Evolutionary conservation across 2,797 vertebrate species (phyloP).

Genomic region (Centropyge bicolor): DNA sequence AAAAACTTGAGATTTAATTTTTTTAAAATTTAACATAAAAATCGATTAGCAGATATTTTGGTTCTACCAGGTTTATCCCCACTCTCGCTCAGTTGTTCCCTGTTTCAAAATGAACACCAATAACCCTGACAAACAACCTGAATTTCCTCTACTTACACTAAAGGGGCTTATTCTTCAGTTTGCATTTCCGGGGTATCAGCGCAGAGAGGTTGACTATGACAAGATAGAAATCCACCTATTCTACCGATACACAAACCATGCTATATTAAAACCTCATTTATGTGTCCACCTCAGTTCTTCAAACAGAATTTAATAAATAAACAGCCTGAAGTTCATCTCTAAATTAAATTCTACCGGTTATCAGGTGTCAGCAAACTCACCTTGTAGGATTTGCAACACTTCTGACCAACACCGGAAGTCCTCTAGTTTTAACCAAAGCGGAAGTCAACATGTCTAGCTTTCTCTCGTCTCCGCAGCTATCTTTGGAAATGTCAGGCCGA

Average conservation of each 20-base stretch:
- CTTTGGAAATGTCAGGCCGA: neutral
- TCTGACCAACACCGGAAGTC: neutral
- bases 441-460: accelerated
- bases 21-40: neutral
- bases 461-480: neutral
- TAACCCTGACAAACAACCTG: no score
- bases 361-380: neutral
- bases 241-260: no score
- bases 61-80: no score
- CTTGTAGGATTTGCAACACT: neutral
- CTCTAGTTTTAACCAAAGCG: neutral
- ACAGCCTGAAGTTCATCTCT: accelerated
- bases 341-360: accelerated
- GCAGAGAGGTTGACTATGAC: neutral
- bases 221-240: conserved; percentile 31
- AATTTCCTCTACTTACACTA: neutral
- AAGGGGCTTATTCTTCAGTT: neutral
- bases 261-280: neutral
- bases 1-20: neutral
- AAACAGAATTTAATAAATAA: accelerated
- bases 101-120: no score
- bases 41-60: neutral
- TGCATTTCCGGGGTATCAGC: conserved; percentile 37
- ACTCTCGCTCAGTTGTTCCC: no score
- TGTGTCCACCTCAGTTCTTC: accelerated